phyloP scores from a whole-genome alignment of 1,140 invertebrate genomes.

The Drosophila pallidifrons region DNA sequence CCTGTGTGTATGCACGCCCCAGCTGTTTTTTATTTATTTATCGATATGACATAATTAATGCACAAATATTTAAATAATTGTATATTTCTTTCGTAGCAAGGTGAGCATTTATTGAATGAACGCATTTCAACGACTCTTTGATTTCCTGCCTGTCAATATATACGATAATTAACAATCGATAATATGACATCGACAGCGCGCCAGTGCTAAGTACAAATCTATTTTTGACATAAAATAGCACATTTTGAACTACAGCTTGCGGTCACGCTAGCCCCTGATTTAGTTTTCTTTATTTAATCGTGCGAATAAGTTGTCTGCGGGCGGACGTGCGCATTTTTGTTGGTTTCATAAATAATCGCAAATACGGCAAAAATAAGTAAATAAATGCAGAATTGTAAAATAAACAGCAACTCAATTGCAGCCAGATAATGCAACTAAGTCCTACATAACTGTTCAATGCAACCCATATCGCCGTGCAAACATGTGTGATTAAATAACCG shows the following conservation, averaged over 20 bases:
- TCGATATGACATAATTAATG: not conserved
- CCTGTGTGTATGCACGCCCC: conserved; percentile 22
- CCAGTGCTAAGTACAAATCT: not conserved
- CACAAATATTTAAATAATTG: not conserved
- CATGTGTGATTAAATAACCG: conserved; percentile 53
- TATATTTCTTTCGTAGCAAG: not conserved
- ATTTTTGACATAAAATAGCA: not conserved
- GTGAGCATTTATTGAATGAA: not conserved
- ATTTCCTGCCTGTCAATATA: not conserved
- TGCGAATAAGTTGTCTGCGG: conserved; percentile 75
- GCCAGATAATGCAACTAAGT: conserved; percentile 42
- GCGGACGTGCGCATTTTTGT: conserved; percentile 68
- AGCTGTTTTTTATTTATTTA: conserved; percentile 29
- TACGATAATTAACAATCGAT: not conserved
- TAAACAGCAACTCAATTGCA: conserved; percentile 36
- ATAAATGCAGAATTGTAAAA: conserved; percentile 49
- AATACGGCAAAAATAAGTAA: conserved; percentile 54
- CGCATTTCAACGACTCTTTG: not conserved
- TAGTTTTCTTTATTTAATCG: conserved; percentile 47
- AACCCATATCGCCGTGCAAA: conserved; percentile 9
- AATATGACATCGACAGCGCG: not conserved
- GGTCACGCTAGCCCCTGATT: not conserved
- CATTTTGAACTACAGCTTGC: not conserved
- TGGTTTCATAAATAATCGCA: conserved; percentile 42
- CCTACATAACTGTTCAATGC: not conserved